These are phyloP conservation scores for Coregonus ussuriensis DNA, from an alignment of 2,797 vertebrate species.

Conservation along the genomic window DNA sequence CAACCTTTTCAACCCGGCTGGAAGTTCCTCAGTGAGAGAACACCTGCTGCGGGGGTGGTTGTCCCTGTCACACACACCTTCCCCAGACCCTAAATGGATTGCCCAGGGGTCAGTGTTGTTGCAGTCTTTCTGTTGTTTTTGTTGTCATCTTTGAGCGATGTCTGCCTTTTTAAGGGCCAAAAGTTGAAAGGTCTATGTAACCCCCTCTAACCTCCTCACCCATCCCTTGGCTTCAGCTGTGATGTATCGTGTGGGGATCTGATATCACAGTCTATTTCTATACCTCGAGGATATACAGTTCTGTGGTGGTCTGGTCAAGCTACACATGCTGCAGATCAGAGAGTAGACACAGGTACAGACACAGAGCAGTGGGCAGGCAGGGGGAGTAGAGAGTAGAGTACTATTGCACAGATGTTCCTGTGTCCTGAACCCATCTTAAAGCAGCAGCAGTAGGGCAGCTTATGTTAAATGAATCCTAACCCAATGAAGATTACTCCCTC, in stretches of 20 bases:
- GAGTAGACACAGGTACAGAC: no score
- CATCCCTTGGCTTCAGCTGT: not conserved
- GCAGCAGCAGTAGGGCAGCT: conserved; percentile 40
- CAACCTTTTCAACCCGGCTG: conserved; percentile 63
- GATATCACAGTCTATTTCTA: conserved; percentile 28
- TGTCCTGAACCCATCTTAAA: conserved; percentile 47
- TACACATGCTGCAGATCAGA: no score
- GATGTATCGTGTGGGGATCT: conserved; percentile 14
- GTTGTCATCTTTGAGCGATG: not conserved
- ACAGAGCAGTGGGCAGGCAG: no score
- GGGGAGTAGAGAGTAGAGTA: not conserved
- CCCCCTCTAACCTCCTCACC: not conserved
- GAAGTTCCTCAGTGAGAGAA: conserved; percentile 55
- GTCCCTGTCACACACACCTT: conserved; percentile 19
- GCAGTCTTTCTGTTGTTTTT: not conserved
- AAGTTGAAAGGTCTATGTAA: conserved; percentile 15
- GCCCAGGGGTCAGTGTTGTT: conserved; percentile 9
- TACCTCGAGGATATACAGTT: not conserved
- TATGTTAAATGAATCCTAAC: conserved; percentile 51
- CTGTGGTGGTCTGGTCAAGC: not conserved
- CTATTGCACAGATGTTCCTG: conserved; percentile 37
- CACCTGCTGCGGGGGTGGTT: conserved; percentile 54
- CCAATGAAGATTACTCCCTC: conserved; percentile 57
- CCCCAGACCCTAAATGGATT: not conserved
- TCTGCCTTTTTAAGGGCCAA: not conserved